These are phyloP conservation scores for Melinaea menophilus DNA, from an alignment of 2,888 invertebrate genomes.

Conservation along the genomic window DNA sequence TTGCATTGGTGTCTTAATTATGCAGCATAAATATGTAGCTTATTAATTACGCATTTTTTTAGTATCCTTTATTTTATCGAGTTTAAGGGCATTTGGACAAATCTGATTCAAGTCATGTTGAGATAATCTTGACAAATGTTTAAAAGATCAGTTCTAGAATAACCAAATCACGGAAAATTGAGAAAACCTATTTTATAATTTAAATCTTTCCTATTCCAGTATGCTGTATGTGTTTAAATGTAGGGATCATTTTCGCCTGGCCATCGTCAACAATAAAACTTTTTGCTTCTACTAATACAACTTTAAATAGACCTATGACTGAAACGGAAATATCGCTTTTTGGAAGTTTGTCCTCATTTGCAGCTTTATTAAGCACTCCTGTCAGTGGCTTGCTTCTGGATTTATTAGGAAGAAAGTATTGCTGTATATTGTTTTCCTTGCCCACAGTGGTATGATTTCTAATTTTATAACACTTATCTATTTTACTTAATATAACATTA, in stretches of 20 bases:
- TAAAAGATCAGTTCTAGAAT: too few species aligned
- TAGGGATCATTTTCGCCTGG: slow-evolving; percentile 55
- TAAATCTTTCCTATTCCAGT: slow-evolving; percentile 41
- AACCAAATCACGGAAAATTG: too few species aligned
- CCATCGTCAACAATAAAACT: slow-evolving; percentile 54
- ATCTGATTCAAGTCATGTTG: too few species aligned
- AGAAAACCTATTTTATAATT: neutral
- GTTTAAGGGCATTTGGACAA: too few species aligned
- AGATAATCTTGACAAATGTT: too few species aligned
- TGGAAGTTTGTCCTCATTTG: slow-evolving; percentile 44
- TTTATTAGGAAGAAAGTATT: slow-evolving; percentile 42
- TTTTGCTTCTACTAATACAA: slow-evolving; percentile 46
- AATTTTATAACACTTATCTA: too few species aligned
- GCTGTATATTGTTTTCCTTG: slow-evolving; percentile 34
- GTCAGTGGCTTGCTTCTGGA: slow-evolving; percentile 45
- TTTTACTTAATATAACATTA: too few species aligned
- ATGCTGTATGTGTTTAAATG: slow-evolving; percentile 46
- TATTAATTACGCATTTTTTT: too few species aligned
- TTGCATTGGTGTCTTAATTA: too few species aligned
- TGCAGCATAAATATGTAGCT: too few species aligned
- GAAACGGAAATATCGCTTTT: slow-evolving; percentile 44
- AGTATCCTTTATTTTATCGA: too few species aligned
- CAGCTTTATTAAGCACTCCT: slow-evolving; percentile 43
- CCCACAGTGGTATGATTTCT: slow-evolving; percentile 28
- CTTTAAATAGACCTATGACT: slow-evolving; percentile 41